Evolutionary conservation across 2,113 vertebrate genomes (phyloP).

Genomic region (Ciconia boyciana): DNA sequence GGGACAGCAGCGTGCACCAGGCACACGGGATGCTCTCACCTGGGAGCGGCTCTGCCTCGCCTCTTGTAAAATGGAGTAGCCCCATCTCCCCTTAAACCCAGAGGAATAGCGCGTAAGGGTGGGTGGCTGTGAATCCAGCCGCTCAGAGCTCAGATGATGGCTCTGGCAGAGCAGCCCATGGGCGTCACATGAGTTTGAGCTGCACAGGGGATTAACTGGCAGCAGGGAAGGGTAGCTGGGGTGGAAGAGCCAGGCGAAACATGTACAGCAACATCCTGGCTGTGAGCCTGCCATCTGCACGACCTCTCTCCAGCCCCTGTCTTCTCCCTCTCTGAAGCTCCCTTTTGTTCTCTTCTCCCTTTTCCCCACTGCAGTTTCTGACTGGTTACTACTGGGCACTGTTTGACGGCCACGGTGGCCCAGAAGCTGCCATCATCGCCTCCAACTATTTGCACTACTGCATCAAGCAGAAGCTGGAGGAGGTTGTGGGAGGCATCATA

Average conservation of each 20-base stretch:
- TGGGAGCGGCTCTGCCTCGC: not conserved
- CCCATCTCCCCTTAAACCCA: not conserved
- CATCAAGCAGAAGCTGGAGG: constrained; percentile 76
- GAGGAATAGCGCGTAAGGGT: not conserved
- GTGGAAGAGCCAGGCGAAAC: not conserved
- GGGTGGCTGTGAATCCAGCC: not conserved
- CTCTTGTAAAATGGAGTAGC: not conserved
- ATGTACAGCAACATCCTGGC: not conserved
- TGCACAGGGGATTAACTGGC: not conserved
- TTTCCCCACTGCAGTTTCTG: constrained; percentile 55
- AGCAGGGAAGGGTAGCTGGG: not conserved
- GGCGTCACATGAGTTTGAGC: not conserved
- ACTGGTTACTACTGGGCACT: constrained; percentile 76
- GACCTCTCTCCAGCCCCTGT: not conserved
- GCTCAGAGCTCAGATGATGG: not conserved
- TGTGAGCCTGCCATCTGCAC: not conserved
- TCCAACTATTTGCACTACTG: constrained; percentile 79
- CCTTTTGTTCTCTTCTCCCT: not conserved
- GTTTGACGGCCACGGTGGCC: constrained; percentile 77
- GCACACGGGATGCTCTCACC: not conserved
- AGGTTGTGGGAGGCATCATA: constrained; percentile 61
- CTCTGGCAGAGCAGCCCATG: not conserved
- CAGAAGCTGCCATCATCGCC: constrained; percentile 73
- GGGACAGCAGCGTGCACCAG: not conserved
- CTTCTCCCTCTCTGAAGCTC: not conserved